Percentiles rank a stretch among this genome's conserved stretches.
Evolutionary conservation across 2,113 vertebrate species (phyloP).

Genomic region (Hippoglossus stenolepis): DNA sequence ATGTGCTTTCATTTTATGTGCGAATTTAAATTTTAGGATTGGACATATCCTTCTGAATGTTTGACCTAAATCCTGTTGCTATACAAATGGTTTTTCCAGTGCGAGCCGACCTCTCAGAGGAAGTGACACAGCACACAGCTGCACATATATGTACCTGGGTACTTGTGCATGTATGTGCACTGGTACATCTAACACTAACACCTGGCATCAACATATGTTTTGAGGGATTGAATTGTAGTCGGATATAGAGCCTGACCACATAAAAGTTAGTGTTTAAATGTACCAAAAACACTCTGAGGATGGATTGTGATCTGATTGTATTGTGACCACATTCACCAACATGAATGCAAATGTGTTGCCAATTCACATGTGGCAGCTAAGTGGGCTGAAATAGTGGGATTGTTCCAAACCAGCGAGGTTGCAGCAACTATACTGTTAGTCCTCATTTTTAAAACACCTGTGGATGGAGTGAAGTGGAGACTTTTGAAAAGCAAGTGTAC

Average conservation of each 20-base stretch:
- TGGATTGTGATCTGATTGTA: too few relatives aligned
- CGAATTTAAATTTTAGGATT: background rate
- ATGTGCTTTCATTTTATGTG: background rate
- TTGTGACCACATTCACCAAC: too few relatives aligned
- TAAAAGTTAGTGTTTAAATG: too few relatives aligned
- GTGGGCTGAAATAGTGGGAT: too few relatives aligned
- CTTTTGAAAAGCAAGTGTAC: background rate
- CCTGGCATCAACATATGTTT: background rate
- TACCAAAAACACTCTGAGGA: too few relatives aligned
- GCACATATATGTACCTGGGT: background rate
- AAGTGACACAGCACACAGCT: background rate
- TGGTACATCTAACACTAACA: background rate
- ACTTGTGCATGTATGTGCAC: background rate
- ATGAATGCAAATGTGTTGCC: too few relatives aligned
- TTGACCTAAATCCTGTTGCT: background rate
- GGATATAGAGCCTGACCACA: too few relatives aligned
- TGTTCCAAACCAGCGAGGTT: too few relatives aligned
- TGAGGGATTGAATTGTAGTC: background rate
- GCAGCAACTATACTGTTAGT: too few relatives aligned
- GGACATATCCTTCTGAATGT: background rate
- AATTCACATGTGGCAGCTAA: too few relatives aligned
- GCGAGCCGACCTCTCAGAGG: background rate
- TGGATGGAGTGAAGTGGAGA: background rate
- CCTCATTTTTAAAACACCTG: too few relatives aligned
- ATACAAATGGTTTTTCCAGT: background rate